These are phyloP conservation scores for Paramuricea clavata DNA, from an alignment of 92 coral and sea anemone genomes.

Conservation along the genomic window DNA sequence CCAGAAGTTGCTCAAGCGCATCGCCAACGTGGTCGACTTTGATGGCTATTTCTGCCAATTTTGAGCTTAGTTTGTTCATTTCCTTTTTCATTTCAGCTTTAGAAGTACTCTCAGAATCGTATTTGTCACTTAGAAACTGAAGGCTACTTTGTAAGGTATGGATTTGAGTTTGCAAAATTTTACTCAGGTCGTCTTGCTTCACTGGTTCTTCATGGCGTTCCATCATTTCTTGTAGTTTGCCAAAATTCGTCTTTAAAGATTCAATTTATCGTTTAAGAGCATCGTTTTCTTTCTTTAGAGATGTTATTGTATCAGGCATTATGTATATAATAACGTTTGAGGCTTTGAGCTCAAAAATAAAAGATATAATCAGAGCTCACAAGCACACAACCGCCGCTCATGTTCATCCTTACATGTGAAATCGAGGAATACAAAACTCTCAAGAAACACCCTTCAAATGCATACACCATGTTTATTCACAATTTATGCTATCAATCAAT, in stretches of 20 bases:
- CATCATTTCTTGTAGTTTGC: not conserved
- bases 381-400: no score
- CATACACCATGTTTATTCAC: no score
- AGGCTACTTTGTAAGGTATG: not conserved
- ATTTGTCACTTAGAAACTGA: slow-evolving; percentile 26
- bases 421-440: no score
- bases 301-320: not conserved
- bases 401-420: no score
- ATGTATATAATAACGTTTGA: no score
- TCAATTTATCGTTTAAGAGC: slow-evolving; percentile 19
- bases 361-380: no score
- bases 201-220: not conserved
- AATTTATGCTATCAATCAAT: no score
- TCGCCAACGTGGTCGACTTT: slow-evolving; percentile 55
- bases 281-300: not conserved
- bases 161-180: slow-evolving; percentile 6
- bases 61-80: slow-evolving; percentile 19
- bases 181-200: no score
- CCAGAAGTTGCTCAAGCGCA: slow-evolving; percentile 33
- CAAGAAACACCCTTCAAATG: no score
- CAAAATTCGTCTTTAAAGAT: not conserved
- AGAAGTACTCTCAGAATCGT: slow-evolving; percentile 3
- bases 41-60: slow-evolving; percentile 29
- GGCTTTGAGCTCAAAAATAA: no score
- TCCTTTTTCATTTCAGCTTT: slow-evolving; percentile 10